Conservation (phyloP, 2,888 invertebrate genomes). For the Eristalis intricaria region DNA sequence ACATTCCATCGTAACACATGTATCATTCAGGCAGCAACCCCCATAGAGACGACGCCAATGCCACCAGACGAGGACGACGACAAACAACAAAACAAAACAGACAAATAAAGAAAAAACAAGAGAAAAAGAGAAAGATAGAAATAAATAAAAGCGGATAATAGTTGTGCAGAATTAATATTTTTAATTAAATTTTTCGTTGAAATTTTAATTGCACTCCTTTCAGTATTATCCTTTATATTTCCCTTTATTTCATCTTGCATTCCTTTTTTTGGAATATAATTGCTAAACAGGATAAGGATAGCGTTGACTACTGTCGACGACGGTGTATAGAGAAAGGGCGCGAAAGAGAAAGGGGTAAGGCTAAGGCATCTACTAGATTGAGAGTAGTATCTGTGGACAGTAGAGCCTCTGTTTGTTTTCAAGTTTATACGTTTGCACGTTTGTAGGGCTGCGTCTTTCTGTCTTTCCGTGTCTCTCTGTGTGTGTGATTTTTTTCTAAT, state of each 20-base stretch:
- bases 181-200: slow-evolving; percentile 71
- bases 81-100: neutral
- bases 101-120: slow-evolving; percentile 10
- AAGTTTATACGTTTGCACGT: neutral
- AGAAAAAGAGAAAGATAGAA: slow-evolving; percentile 39
- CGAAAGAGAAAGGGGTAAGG: neutral
- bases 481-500: slow-evolving; percentile 25
- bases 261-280: slow-evolving; percentile 22
- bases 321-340: neutral
- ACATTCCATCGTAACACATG: neutral
- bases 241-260: neutral
- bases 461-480: neutral
- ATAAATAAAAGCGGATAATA: slow-evolving; percentile 64
- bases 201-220: slow-evolving; percentile 70
- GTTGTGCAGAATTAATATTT: slow-evolving; percentile 69
- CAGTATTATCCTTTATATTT: slow-evolving; percentile 57
- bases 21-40: neutral
- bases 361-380: slow-evolving; percentile 31
- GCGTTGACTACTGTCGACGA: slow-evolving; percentile 11
- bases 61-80: neutral
- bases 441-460: neutral
- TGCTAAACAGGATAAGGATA: slow-evolving; percentile 56
- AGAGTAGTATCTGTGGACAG: slow-evolving; percentile 17
- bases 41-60: neutral
- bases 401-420: neutral